Percentiles rank a stretch among this genome's conserved stretches.
These are phyloP conservation scores for Pteria penguin DNA, from an alignment of 2,888 invertebrate genomes.

Conservation along the genomic window DNA sequence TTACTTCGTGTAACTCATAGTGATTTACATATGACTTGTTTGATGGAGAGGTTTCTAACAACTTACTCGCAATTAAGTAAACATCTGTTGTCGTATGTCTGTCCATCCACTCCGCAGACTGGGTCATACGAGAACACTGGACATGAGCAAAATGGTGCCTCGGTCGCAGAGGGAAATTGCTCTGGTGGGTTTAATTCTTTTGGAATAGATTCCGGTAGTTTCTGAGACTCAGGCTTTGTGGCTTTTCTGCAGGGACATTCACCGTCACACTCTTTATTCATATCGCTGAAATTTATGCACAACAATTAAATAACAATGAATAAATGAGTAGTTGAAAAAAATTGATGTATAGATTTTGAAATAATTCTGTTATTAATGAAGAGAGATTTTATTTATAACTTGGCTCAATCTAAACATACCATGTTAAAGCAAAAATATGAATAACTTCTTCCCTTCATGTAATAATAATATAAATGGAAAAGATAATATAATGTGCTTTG, in stretches of 20 bases:
- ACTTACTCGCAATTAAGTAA: conserved; percentile 35
- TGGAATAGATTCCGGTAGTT: background rate
- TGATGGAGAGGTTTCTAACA: too few relatives aligned
- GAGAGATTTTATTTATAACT: too few relatives aligned
- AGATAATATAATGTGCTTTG: too few relatives aligned
- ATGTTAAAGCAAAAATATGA: too few relatives aligned
- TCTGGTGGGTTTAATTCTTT: conserved; percentile 3
- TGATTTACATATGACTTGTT: too few relatives aligned
- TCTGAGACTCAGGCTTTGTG: background rate
- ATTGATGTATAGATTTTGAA: too few relatives aligned
- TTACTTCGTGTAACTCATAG: too few relatives aligned
- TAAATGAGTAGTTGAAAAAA: too few relatives aligned
- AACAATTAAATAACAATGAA: conserved; percentile 1
- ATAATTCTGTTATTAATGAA: too few relatives aligned
- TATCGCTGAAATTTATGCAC: background rate
- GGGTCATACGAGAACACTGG: conserved; percentile 21
- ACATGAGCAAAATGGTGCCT: conserved; percentile 28
- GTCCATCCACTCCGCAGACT: conserved; percentile 39
- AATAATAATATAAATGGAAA: too few relatives aligned
- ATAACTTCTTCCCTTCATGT: too few relatives aligned
- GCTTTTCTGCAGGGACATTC: conserved; percentile 23
- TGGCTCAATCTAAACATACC: too few relatives aligned
- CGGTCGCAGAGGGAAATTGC: conserved; percentile 5
- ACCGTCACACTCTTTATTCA: conserved; percentile 20
- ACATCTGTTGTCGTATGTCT: conserved; percentile 34